Evolutionary conservation across 1,140 invertebrate genomes (phyloP).

Genomic region (Ostrea edulis): DNA sequence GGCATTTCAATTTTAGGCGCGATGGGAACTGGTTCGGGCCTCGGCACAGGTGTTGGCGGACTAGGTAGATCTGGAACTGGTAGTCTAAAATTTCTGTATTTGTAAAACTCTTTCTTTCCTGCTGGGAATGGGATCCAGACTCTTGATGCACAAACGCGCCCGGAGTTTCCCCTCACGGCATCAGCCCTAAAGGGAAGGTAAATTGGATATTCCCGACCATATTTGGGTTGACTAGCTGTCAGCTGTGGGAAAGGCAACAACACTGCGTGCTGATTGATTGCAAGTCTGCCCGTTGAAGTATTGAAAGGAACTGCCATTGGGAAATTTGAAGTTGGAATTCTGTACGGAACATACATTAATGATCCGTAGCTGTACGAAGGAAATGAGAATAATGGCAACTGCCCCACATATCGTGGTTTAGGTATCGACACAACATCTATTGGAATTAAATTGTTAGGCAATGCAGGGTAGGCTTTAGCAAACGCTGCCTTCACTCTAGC

Average conservation of each 20-base stretch:
- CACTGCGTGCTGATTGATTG: background rate
- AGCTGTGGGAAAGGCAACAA: slow-evolving; percentile 12
- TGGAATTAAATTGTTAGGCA: slow-evolving; percentile 1
- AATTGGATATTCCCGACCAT: background rate
- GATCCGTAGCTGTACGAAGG: background rate
- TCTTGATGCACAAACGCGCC: background rate
- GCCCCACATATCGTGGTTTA: background rate
- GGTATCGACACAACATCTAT: background rate
- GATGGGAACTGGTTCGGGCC: background rate
- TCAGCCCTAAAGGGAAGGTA: background rate
- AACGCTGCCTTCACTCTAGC: background rate
- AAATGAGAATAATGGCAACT: background rate
- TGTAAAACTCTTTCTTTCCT: slow-evolving; percentile 10
- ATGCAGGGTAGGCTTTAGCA: slow-evolving; percentile 7
- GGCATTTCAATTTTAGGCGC: background rate
- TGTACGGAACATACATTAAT: background rate
- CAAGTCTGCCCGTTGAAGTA: background rate
- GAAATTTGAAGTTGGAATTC: slow-evolving; percentile 25
- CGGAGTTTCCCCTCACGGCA: background rate
- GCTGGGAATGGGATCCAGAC: background rate
- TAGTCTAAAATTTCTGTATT: background rate
- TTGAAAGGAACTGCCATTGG: background rate
- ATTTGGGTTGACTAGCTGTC: slow-evolving; percentile 10
- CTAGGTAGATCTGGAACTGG: background rate
- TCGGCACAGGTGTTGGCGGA: background rate